A percentile compares a stretch with the other conserved stretches of the same genome.
These are phyloP conservation scores for Pteronotus mesoamericanus DNA, from an alignment of 2,797 vertebrate genomes.

Conservation along the genomic window DNA sequence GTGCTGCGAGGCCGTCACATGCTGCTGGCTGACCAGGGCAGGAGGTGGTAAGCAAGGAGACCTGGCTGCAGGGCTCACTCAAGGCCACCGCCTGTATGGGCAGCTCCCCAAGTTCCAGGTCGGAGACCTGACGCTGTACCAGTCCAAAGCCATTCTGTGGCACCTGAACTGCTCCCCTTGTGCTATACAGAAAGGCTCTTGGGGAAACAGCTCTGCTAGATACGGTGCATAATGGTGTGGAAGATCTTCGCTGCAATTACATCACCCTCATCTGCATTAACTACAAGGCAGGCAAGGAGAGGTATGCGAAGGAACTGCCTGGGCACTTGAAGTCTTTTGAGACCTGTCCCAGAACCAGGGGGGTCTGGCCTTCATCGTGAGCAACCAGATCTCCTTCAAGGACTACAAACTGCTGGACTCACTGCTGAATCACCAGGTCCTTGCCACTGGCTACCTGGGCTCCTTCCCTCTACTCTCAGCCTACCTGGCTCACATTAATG, in stretches of 20 bases:
- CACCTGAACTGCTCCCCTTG: slow-evolving; percentile 80
- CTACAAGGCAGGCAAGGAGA: slow-evolving; percentile 80
- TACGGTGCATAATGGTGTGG: slow-evolving; percentile 81
- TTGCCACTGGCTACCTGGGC: slow-evolving; percentile 78
- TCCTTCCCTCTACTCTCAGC: slow-evolving; percentile 76
- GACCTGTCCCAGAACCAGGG: slow-evolving; percentile 76
- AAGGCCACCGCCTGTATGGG: slow-evolving; percentile 80
- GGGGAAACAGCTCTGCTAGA: slow-evolving; percentile 77
- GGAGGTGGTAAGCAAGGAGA: slow-evolving; percentile 73
- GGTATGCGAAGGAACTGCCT: slow-evolving; percentile 79
- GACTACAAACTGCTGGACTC: slow-evolving; percentile 85
- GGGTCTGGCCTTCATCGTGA: slow-evolving; percentile 80
- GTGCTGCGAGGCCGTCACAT: slow-evolving; percentile 76
- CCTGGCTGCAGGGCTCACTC: slow-evolving; percentile 79
- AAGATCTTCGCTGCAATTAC: slow-evolving; percentile 83
- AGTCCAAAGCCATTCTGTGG: slow-evolving; percentile 83
- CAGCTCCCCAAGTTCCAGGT: slow-evolving; percentile 84
- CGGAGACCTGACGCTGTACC: slow-evolving; percentile 80
- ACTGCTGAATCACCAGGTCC: slow-evolving; percentile 77
- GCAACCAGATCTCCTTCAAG: slow-evolving; percentile 82
- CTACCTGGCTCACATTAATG: slow-evolving; percentile 74
- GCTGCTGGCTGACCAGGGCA: slow-evolving; percentile 78
- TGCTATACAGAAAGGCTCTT: slow-evolving; percentile 79
- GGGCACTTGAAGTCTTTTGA: slow-evolving; percentile 80
- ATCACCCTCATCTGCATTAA: slow-evolving; percentile 79